Base-by-base conservation (phyloP, 2,888 invertebrate species). In the Leptogaster cylindrica region DNA sequence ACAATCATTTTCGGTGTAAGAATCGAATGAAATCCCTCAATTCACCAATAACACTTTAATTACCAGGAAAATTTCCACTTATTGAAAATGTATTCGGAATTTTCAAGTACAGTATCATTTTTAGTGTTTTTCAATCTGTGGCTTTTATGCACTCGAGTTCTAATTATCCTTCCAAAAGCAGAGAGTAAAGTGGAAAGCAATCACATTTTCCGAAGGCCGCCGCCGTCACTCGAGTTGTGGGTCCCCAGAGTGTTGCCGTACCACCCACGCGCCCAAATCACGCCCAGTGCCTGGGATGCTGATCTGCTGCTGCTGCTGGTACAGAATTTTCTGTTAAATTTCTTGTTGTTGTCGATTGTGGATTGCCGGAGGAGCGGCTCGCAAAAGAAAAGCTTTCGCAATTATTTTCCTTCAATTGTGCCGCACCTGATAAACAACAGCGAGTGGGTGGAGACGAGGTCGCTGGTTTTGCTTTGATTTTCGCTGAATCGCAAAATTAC, bases 381-480 rank as follows among this genome's bases (percentile, higher is more conserved):
- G n/a, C n/a, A 8, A 10, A 51, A 16, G 51, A 16, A 27, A 14
- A n/a, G 27, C 10, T 61, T 61, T 61, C 36, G 44, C 61, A 61
- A 61, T 61, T 61, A 61, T 61, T 55, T 55, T 55, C 39, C 55
- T 55, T 55, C 36, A 55, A 55, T 55, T 55, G 55, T 55, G 55
- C 55, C 39, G 33, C 39, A 25, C 25, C 46, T 46, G 7, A 46
- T 23, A 46, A 23, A 46, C 46, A 46, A 46, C 7, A n/a, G 46
- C 7, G 46, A 20, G 46, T 20, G 2, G 16, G 10, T 7, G 2
- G 20, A 31, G 31, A 31, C 31, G 31, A 6, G 6, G 10, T 6
- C 31, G 46, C 46, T 20, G 55, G 16, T 41, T 41, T 55, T 36
- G 20, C 55, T 55, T 55, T 55, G 55, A 55, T 36, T 55, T 36